These are phyloP conservation scores for Lophura swinhoii DNA, from an alignment of 2,797 vertebrate species.

Conservation along the genomic window DNA sequence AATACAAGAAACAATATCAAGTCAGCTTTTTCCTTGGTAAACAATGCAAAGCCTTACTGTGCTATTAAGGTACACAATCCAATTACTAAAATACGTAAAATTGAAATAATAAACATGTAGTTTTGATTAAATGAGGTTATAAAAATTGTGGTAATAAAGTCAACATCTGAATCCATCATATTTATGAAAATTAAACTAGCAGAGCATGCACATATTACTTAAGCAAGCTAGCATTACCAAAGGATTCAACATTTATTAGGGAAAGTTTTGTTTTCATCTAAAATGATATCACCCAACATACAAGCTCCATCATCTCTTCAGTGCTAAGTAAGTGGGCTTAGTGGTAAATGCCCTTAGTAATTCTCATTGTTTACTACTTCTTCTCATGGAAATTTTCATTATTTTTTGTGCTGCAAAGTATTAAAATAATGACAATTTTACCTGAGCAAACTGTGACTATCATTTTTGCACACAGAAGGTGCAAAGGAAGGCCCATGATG, in stretches of 20 bases:
- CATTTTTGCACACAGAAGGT: neutral
- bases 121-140: conserved; percentile 64
- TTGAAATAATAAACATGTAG: conserved; percentile 64
- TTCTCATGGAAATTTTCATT: neutral
- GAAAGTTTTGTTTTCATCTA: conserved; percentile 13
- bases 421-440: neutral
- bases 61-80: conserved; percentile 60
- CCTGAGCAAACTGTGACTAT: neutral
- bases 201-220: conserved; percentile 55
- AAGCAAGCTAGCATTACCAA: conserved; percentile 29
- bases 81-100: conserved; percentile 71
- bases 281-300: neutral
- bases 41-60: conserved; percentile 38
- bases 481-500: neutral
- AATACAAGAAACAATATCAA: conserved; percentile 42
- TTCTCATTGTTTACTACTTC: neutral
- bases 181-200: conserved; percentile 75
- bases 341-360: neutral
- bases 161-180: conserved; percentile 66
- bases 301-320: neutral
- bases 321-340: neutral
- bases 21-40: conserved; percentile 58
- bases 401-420: neutral
- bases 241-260: neutral
- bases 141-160: conserved; percentile 73